These are phyloP conservation scores for Geotrupes spiniger DNA, from an alignment of 2,888 invertebrate genomes.

Conservation along the genomic window DNA sequence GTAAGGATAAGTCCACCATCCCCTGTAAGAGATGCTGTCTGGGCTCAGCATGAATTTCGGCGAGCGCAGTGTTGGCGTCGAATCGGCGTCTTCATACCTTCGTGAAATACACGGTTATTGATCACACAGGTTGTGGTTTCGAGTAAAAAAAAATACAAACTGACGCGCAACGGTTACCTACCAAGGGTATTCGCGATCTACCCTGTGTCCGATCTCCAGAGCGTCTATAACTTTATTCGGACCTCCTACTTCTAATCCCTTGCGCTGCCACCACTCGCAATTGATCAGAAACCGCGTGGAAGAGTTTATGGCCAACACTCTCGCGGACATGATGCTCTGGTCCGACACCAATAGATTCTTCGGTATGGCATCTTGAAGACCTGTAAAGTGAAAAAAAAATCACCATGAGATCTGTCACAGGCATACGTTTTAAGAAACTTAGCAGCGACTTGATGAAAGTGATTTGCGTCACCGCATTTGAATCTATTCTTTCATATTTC, in stretches of 20 bases:
- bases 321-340: constrained; percentile 56
- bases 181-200: constrained; percentile 71
- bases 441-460: too few relatives aligned
- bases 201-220: constrained; percentile 60
- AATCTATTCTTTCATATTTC: too few relatives aligned
- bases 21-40: constrained; percentile 61
- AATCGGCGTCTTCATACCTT: constrained; percentile 65
- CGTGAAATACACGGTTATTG: constrained; percentile 6
- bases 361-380: constrained; percentile 70
- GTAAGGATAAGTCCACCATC: constrained; percentile 89
- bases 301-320: constrained; percentile 62
- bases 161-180: constrained; percentile 39
- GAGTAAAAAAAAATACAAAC: too few relatives aligned
- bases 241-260: constrained; percentile 59
- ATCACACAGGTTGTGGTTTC: not conserved
- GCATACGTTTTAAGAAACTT: too few relatives aligned
- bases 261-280: constrained; percentile 61
- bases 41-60: constrained; percentile 67
- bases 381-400: constrained; percentile 47
- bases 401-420: too few relatives aligned
- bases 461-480: too few relatives aligned
- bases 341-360: constrained; percentile 67
- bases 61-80: constrained; percentile 61
- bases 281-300: constrained; percentile 59
- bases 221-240: constrained; percentile 45